Base-by-base conservation (phyloP, 2,888 invertebrate species). In the Crocallis elinguaria region DNA sequence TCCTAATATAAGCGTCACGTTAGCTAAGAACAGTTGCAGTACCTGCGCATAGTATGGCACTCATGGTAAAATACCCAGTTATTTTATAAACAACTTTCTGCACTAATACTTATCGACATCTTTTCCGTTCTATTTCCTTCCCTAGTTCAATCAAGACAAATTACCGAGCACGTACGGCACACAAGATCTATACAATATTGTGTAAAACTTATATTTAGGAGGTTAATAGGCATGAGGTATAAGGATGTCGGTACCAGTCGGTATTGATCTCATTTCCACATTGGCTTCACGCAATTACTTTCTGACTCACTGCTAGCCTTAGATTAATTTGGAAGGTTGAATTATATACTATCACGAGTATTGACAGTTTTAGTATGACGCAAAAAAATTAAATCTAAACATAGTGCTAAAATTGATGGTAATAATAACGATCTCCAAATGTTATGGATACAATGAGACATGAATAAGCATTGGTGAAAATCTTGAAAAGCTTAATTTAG, bases 191-290 rank as follows among this genome's bases (percentile, higher is more conserved):
- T 29, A 12, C 4, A 29, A 29, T 29, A 29, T 12, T 29, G 29
- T 12, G 29, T 12, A 4, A 29, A 23, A 29, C 29, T 29, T 9
- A 12, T 29, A 29, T 2, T 0, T 29, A 12, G 5, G 11, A 5
- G 12, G 12, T 12, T 29, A 12, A 29, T 29, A 23, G 23, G n/a
- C 25, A 29, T 21, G 1, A 13, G n/a, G 5, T 36, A 21, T 3
- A 1, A 12, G 8, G 5, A 2, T 37, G 8, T 29, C 2, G 9
- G 16, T n/a, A 25, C 16, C 33, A 12, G 45, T 57, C 49, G 58
- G 56, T 44, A 52, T 55, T 44, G 49, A 45, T 49, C 49, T 49
- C 35, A 21, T 35, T 35, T 29, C 42, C 27, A 19, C 12, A 37
- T 27, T 27, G 19, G 12, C 14, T 25, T 33, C 13, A 13, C 11